These are phyloP conservation scores for Aurelia sp. DNA, from an alignment of 30 jellyfish, hydroid and myxozoan genomes.

Conservation along the genomic window DNA sequence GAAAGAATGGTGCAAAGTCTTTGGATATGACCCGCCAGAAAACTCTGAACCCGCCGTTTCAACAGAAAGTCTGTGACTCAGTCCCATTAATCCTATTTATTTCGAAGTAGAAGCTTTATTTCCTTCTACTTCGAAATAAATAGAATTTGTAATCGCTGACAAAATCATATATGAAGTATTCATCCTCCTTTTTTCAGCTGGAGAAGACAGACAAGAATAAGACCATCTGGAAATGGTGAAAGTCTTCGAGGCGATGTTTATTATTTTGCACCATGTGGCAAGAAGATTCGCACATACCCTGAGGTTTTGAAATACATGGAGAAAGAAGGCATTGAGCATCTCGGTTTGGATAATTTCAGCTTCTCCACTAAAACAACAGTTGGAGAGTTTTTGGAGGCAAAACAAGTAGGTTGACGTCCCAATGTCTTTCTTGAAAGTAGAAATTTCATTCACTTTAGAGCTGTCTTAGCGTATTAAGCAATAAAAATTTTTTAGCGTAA, in stretches of 20 bases:
- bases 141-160: too few relatives aligned
- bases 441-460: too few relatives aligned
- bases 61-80: too few relatives aligned
- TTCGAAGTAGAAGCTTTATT: too few relatives aligned
- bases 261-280: slow-evolving; percentile 95
- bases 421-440: too few relatives aligned
- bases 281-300: slow-evolving; percentile 96
- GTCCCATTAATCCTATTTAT: too few relatives aligned
- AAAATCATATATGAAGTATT: too few relatives aligned
- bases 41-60: too few relatives aligned
- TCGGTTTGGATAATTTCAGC: slow-evolving; percentile 85
- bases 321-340: slow-evolving; percentile 62
- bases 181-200: slow-evolving; percentile 48
- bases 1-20: too few relatives aligned
- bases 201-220: slow-evolving; percentile 91
- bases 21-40: too few relatives aligned
- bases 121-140: too few relatives aligned
- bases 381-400: slow-evolving; percentile 95
- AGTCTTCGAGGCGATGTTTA: slow-evolving; percentile 98
- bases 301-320: slow-evolving; percentile 87
- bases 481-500: neutral
- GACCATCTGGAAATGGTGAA: slow-evolving; percentile 88
- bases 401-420: slow-evolving; percentile 58
- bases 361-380: slow-evolving; percentile 91
- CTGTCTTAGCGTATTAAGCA: too few relatives aligned